Evolutionary conservation across 2,113 vertebrate genomes (phyloP), one percentile per base, ranked within the genome.

Genomic region (Sinocyclocheilus maitianheensis): DNA sequence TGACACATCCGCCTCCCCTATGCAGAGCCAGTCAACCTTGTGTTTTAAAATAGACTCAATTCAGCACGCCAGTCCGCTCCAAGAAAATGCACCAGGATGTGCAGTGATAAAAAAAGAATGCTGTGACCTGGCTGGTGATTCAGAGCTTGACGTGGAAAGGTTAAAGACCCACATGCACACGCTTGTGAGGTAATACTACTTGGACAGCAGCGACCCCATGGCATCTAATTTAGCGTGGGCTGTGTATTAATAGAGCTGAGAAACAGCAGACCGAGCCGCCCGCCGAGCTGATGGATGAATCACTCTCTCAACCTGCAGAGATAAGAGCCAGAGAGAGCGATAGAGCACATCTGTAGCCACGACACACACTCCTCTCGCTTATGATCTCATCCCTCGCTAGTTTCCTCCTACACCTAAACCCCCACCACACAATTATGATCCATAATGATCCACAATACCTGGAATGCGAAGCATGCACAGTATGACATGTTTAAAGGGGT

Each of bases 161-260:
- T n/a, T 12, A 72, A n/a, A 77, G 37, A 72, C 30, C 46, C 55
- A 18, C 48, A 67, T 5, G 13, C 48, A 65, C 77, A 72, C 22
- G 4, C 5, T 20, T 51, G 86, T 69, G 74, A 78, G 63, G 72
- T 65, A 89, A 87, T 20, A 12, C 60, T 84, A 83, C 69, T n/a
- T 22, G 81, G 81, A 79, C 74, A 81, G n/a, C 71, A 85, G 89
- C 87, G 83, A 83, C 89, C 87, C 89, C 86, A 83, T 65, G 2
- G 80, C 78, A 79, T 83, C 87, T 86, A 74, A 88, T 86, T 77
- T 86, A 84, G 82, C 26, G 82, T 87, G 85, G 89, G 82, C 46
- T 79, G 84, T 30, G 83, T 89, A 89, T 87, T 89, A 87, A 89
- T 89, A 89, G 88, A 85, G 72, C 77, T 11, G 88, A 77, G 84